Evolutionary conservation across 2,113 vertebrate species (phyloP).

Genomic region (Ictidomys tridecemlineatus): DNA sequence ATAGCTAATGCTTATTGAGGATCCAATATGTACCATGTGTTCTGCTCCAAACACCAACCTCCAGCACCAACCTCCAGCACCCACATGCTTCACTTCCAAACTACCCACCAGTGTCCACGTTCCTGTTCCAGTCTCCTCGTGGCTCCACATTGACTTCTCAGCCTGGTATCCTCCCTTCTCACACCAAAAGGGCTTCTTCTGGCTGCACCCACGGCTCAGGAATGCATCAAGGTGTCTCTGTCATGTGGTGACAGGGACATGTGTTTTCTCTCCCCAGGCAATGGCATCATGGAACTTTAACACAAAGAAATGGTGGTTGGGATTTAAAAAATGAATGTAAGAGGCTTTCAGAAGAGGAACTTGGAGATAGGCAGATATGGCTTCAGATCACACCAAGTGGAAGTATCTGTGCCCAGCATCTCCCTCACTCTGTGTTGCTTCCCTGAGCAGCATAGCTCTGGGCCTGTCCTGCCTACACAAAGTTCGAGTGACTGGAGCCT

Average conservation of each 20-base stretch:
- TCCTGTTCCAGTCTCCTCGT: no score
- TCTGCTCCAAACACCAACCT: neutral
- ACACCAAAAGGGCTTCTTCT: neutral
- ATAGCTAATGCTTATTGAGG: neutral
- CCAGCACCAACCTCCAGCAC: no score
- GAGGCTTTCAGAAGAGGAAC: neutral
- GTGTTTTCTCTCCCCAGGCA: neutral
- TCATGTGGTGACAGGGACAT: no score
- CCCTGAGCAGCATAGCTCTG: no score
- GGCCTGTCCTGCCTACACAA: neutral
- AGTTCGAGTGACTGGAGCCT: neutral
- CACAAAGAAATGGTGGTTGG: neutral
- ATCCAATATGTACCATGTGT: neutral
- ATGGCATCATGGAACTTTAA: neutral
- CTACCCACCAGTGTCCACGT: no score
- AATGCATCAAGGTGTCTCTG: neutral
- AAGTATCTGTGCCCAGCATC: neutral
- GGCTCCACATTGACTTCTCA: neutral
- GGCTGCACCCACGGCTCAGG: neutral
- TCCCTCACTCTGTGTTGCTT: accelerated
- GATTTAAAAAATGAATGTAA: neutral
- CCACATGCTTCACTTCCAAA: no score
- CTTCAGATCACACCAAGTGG: neutral
- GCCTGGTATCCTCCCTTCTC: neutral
- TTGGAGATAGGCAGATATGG: neutral